These are phyloP conservation scores for Leiothrix lutea DNA, from an alignment of 2,113 vertebrate genomes.

Conservation along the genomic window DNA sequence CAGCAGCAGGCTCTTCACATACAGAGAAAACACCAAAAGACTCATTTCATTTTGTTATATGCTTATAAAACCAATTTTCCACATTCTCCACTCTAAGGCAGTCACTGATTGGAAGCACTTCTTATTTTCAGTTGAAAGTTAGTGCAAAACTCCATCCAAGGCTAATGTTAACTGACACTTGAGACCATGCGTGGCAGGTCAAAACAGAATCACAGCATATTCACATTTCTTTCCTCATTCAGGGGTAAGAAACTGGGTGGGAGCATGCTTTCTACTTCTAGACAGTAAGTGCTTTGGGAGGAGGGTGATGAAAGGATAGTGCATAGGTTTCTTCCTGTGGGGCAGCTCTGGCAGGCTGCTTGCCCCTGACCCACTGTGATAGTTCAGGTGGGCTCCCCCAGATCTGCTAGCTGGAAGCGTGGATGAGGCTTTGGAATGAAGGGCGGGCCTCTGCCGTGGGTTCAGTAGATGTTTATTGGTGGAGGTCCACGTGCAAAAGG, in stretches of 20 bases:
- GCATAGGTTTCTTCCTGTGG: too few relatives aligned
- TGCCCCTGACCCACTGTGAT: too few relatives aligned
- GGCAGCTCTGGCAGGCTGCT: too few relatives aligned
- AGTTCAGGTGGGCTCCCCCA: too few relatives aligned
- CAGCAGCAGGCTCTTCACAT: not conserved
- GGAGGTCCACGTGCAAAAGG: too few relatives aligned
- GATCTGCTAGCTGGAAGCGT: too few relatives aligned
- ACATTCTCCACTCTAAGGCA: not conserved
- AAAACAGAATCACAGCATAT: not conserved
- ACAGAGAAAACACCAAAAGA: not conserved
- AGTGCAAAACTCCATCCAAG: not conserved
- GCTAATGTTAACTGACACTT: not conserved
- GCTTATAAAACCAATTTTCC: constrained; percentile 22
- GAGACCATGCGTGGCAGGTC: not conserved
- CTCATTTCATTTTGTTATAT: not conserved
- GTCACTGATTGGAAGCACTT: not conserved
- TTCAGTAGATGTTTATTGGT: too few relatives aligned
- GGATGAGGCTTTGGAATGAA: too few relatives aligned
- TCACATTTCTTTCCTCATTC: not conserved
- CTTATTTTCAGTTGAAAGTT: not conserved
- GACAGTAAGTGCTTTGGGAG: not conserved
- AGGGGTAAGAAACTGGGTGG: not conserved
- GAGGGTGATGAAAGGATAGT: not conserved
- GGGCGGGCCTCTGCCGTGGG: too few relatives aligned
- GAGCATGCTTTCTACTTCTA: not conserved